Evolutionary conservation across 1,140 invertebrate genomes (phyloP).

Genomic region (Pentalonia nigronervosa): DNA sequence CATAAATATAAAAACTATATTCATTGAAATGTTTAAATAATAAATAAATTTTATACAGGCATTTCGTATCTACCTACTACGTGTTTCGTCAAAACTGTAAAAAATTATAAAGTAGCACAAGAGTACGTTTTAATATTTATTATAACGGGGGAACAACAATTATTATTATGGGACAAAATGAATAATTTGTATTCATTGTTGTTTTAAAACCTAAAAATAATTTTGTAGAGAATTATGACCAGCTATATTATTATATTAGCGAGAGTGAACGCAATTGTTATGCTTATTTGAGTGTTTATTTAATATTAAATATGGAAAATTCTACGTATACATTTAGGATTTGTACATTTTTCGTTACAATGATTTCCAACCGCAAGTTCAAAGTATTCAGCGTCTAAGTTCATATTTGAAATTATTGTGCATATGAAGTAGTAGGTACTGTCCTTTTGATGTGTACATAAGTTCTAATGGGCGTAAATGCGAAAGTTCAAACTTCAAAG

Average conservation of each 20-base stretch:
- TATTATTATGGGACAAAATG: not conserved
- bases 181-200: not conserved
- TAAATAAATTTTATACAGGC: not conserved
- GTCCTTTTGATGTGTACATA: not conserved
- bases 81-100: not conserved
- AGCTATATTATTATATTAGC: not conserved
- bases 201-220: not conserved
- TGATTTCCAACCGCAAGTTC: not conserved
- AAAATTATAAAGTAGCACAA: not conserved
- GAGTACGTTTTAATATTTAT: not conserved
- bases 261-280: not conserved
- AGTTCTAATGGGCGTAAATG: not conserved
- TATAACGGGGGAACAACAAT: not conserved
- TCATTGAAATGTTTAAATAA: not conserved
- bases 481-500: not conserved
- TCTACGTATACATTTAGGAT: not conserved
- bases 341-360: not conserved
- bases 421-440: not conserved
- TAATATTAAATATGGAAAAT: constrained; percentile 66
- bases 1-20: not conserved
- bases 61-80: not conserved
- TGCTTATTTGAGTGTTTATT: not conserved
- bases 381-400: not conserved
- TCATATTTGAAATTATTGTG: not conserved
- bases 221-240: not conserved